phyloP scores from a whole-genome alignment of 2,888 invertebrate genomes.

The Ichneumoninae sp. region DNA sequence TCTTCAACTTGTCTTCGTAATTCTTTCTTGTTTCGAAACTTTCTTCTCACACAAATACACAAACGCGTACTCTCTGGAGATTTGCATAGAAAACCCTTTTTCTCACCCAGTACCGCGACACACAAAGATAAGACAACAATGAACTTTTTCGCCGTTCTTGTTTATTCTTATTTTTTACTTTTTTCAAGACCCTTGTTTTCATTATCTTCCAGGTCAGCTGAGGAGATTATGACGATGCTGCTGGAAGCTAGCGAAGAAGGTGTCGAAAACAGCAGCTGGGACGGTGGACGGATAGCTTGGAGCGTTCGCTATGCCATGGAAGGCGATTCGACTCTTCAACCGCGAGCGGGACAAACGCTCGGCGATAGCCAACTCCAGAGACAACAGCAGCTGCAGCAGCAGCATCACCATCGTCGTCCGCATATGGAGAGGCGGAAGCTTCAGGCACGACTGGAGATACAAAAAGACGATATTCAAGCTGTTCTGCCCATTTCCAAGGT shows the following conservation, averaged over 20 bases:
- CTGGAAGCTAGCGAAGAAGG: constrained; percentile 94
- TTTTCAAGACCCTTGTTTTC: constrained; percentile 16
- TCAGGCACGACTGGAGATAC: constrained; percentile 93
- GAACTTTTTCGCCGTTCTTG: not conserved
- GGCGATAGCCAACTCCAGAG: constrained; percentile 72
- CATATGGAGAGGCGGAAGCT: constrained; percentile 86
- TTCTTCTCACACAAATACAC: not conserved
- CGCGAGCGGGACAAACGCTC: constrained; percentile 76
- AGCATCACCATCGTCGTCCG: constrained; percentile 79
- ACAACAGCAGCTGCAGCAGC: constrained; percentile 75
- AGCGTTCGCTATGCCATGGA: constrained; percentile 90
- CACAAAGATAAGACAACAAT: not conserved
- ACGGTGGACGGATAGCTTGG: constrained; percentile 95
- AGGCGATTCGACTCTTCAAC: constrained; percentile 84
- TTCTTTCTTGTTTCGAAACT: constrained; percentile 34
- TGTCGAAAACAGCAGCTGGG: constrained; percentile 88
- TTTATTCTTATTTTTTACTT: constrained; percentile 12
- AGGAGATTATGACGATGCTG: constrained; percentile 96
- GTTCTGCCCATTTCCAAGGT: constrained; percentile 97
- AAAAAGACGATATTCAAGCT: constrained; percentile 97
- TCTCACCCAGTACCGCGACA: not conserved
- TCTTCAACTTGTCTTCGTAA: constrained; percentile 31
- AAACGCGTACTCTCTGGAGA: not conserved
- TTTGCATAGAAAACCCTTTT: constrained; percentile 1
- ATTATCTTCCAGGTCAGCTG: constrained; percentile 83